Evolutionary conservation across 64 coral and sea anemone genomes (phyloP), one percentile per base, ranked within the genome.

Genomic region (Montipora capricornis): DNA sequence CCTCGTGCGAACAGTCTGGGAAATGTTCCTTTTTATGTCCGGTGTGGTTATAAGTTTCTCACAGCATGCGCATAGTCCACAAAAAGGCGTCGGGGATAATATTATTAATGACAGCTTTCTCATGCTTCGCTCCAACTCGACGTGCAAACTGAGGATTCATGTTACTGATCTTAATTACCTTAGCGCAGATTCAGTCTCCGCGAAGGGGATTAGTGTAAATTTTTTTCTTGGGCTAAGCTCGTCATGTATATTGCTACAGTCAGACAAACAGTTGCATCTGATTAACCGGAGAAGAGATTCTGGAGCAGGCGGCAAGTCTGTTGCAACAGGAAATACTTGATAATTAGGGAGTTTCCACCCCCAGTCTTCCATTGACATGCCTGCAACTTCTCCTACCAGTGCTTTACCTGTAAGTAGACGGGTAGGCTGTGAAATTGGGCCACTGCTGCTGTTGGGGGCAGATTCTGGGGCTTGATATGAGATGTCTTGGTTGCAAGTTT

Each of bases 201-300:
- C 29, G 29, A 37, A 37, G 29, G 29, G 29, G 29, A 37, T 37
- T 37, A 37, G 29, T 37, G 29, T 37, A 37, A 37, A 37, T 37
- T 37, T 37, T 37, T 37, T 37, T 37, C 29, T 37, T 37, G 29
- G 29, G 29, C 29, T 37, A 37, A 37, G 29, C 29, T 37, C 29
- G 1, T 37, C 29, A 37, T 37, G 29, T 26, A 26, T 26, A 53
- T 12, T 92, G 66, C 60, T 47, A 73, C 78, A 82, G 60, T 91
- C 79, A 15, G 89, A 73, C 13, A 14, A 48, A 26, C 89, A 91
- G 78, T 91, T 91, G 50, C 89, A 82, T 69, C 89, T 62, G 19
- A 91, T 82, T 16, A 91, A 50, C 44, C 13, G 49, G 7, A 91
- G 62, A 59, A 91, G 78, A 24, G 69, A 84, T 57, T 90, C 64